Evolutionary conservation across 2,888 invertebrate species (phyloP).

Genomic region (Heliothis peltigera): DNA sequence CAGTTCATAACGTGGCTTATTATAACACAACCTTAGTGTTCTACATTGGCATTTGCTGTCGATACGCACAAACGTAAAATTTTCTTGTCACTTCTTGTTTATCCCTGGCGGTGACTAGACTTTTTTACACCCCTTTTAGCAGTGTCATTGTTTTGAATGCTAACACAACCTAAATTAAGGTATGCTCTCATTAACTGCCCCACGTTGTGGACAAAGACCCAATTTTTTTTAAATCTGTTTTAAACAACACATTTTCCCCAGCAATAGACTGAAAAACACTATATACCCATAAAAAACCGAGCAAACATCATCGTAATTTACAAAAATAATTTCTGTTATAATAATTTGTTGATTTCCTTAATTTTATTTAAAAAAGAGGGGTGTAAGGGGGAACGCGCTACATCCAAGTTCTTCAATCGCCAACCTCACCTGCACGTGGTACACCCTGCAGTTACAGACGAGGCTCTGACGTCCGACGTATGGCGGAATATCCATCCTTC

Average conservation of each 20-base stretch:
- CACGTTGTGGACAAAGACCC: background rate
- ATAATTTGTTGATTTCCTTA: background rate
- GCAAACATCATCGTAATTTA: background rate
- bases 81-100: background rate
- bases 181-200: background rate
- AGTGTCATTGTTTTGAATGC: background rate
- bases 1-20: background rate
- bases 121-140: background rate
- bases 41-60: background rate
- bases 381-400: slow-evolving; percentile 7
- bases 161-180: background rate
- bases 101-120: background rate
- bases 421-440: slow-evolving; percentile 20
- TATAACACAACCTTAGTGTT: background rate
- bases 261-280: background rate
- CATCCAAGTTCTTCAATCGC: slow-evolving; percentile 20
- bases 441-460: slow-evolving; percentile 22
- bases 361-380: slow-evolving; percentile 2
- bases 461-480: slow-evolving; percentile 14
- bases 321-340: background rate
- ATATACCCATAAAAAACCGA: background rate
- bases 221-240: background rate
- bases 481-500: slow-evolving; percentile 6
- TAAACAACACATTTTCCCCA: background rate
- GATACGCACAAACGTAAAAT: slow-evolving; percentile 2